Evolutionary conservation across 1,140 invertebrate species (phyloP), one percentile per base, ranked within the genome.

Genomic region (Neocloeon triangulifer): DNA sequence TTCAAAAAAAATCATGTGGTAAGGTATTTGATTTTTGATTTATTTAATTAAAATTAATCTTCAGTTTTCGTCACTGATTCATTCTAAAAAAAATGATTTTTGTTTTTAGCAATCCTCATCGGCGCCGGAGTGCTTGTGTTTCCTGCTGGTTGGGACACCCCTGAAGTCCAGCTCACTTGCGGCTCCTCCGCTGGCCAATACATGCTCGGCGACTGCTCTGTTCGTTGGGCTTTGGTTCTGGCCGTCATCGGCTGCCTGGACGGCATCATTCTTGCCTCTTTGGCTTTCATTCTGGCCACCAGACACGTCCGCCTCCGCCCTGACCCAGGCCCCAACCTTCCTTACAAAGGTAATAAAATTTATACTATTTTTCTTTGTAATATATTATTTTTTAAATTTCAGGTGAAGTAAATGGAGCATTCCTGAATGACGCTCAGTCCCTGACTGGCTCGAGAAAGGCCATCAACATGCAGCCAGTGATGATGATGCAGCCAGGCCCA

Each of bases 191-290:
- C 82, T 1, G 69, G 66, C 41, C 65, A 66, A 19, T 91, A 76
- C 48, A 59, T 64, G 44, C 59, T 73, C 39, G 78, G 76, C 51
- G 56, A 34, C 38, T 98, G 92, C 50, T 72, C 71, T 21, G 67
- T 97, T 12, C 67, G 88, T 39, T 97, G 92, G 92, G 88, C 88
- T 1, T 94, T 86, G 56, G 66, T 92, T 5, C 59, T 97, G 35
- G 86, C 86, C 9, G 75, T 86, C 30, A 89, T 96, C 29, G 77
- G 78, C 0, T 79, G 88, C 36, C 57, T 92, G 37, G 91, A 97
- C 52, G 84, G 82, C 17, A 57, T 78, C 7, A 82, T 91, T 30
- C 58, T 97, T 27, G 69, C 88, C 0, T 71, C 79, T 5, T 61
- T 96, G 19, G 89, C 89, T 5, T 95, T 96, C 51, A 86, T 95